phyloP scores from a whole-genome alignment of 2,888 invertebrate genomes.

The Aromia moschata region DNA sequence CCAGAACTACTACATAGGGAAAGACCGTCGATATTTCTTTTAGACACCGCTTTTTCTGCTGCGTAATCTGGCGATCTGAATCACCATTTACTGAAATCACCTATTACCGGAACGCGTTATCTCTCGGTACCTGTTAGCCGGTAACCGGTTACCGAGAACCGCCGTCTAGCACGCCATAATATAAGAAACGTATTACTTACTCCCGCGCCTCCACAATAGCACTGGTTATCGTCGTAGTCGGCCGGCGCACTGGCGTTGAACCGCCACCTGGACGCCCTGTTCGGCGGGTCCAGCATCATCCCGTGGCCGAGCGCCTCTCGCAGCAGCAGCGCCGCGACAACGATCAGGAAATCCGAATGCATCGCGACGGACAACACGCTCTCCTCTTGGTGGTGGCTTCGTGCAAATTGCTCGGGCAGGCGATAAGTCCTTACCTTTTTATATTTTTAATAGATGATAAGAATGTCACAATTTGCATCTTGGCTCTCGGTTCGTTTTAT shows the following conservation, averaged over 20 bases:
- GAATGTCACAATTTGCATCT: background rate
- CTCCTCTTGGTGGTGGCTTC: background rate
- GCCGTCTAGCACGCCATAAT: no score
- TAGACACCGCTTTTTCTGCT: no score
- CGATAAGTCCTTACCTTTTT: background rate
- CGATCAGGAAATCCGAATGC: background rate
- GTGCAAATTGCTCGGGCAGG: background rate
- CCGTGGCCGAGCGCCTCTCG: constrained; percentile 62
- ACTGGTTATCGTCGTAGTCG: constrained; percentile 65
- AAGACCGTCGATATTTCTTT: no score
- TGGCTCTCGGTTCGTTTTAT: background rate
- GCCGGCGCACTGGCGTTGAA: constrained; percentile 60
- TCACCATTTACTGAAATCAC: no score
- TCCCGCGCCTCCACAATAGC: background rate
- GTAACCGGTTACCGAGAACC: no score
- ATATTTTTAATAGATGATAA: background rate
- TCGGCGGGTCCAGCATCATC: constrained; percentile 64
- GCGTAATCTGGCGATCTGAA: no score
- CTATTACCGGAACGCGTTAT: no score
- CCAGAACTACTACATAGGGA: no score
- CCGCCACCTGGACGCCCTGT: constrained; percentile 66
- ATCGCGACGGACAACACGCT: background rate
- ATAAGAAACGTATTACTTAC: no score
- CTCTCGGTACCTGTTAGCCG: no score
- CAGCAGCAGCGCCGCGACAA: constrained; percentile 9